A percentile compares a stretch with the other conserved stretches of the same genome.
Evolutionary conservation across 2,888 invertebrate genomes (phyloP).

Genomic region (Gastrophysa polygoni): DNA sequence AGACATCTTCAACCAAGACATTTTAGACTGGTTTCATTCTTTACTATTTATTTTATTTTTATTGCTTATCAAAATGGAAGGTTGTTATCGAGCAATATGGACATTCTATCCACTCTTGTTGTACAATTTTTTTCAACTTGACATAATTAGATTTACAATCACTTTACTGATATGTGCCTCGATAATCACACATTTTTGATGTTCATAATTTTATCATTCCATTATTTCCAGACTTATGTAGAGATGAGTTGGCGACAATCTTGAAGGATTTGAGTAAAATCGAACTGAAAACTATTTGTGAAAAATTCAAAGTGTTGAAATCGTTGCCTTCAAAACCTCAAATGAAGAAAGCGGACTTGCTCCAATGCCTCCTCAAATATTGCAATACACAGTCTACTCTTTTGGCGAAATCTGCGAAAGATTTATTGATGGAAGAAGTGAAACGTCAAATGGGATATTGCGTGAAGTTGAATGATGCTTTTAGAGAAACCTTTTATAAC

Average conservation of each 20-base stretch:
- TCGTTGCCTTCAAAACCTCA: constrained; percentile 25
- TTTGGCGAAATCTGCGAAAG: constrained; percentile 39
- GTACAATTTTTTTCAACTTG: too few species aligned
- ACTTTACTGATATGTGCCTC: too few species aligned
- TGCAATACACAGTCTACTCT: constrained; percentile 45
- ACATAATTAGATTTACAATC: too few species aligned
- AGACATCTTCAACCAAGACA: too few species aligned
- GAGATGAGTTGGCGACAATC: constrained; percentile 22
- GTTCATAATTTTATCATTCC: background rate
- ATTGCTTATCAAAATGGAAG: too few species aligned
- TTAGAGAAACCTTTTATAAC: constrained; percentile 42
- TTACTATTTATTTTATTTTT: too few species aligned
- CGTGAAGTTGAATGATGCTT: constrained; percentile 41
- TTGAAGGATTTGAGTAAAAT: constrained; percentile 21
- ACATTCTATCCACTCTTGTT: too few species aligned
- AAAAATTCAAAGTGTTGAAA: constrained; percentile 25
- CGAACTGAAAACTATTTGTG: constrained; percentile 29
- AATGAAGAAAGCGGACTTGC: constrained; percentile 39
- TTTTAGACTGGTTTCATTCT: too few species aligned
- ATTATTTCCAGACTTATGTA: constrained; percentile 29
- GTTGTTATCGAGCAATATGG: too few species aligned
- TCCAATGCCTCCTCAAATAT: constrained; percentile 38
- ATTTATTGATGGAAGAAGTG: constrained; percentile 43
- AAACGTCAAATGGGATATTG: constrained; percentile 44
- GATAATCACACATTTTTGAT: too few species aligned